A percentile compares a stretch with the other conserved stretches of the same genome.
Conservation (phyloP, 2,113 vertebrate species). For the Conger conger region DNA sequence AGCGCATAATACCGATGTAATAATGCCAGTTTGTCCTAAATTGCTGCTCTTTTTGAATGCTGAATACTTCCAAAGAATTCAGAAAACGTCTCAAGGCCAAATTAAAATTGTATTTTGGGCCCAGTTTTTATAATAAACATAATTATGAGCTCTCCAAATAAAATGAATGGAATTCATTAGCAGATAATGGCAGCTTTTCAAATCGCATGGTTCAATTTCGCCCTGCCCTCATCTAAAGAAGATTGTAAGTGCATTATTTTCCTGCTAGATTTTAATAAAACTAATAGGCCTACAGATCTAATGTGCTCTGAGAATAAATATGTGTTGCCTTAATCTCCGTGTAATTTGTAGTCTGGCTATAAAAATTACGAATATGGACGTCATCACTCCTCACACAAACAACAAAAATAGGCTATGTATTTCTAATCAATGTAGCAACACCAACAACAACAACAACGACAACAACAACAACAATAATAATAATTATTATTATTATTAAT, state of each 20-base stretch:
- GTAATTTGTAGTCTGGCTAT: background rate
- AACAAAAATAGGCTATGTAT: background rate
- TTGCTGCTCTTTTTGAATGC: slow-evolving; percentile 17
- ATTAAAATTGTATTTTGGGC: slow-evolving; percentile 32
- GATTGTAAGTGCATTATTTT: background rate
- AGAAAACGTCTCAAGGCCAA: slow-evolving; percentile 2
- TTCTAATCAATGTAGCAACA: background rate
- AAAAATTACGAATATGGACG: background rate
- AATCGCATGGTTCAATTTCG: background rate
- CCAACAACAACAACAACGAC: background rate
- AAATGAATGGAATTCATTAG: slow-evolving; percentile 46
- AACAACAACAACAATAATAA: background rate
- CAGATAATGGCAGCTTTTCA: slow-evolving; percentile 19
- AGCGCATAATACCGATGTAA: slow-evolving; percentile 17
- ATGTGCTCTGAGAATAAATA: background rate
- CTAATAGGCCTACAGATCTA: background rate
- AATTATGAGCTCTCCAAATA: slow-evolving; percentile 42
- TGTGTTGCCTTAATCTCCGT: background rate
- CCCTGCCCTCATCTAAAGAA: slow-evolving; percentile 7
- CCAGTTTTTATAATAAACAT: slow-evolving; percentile 28
- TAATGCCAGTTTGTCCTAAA: slow-evolving; percentile 19
- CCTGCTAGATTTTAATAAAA: background rate
- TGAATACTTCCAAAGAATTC: background rate
- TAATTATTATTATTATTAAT: background rate
- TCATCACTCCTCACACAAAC: too few relatives aligned